A percentile compares a stretch with the other conserved stretches of the same genome.
phyloP scores from a whole-genome alignment of 2,888 invertebrate species.

The Carabus problematicus region DNA sequence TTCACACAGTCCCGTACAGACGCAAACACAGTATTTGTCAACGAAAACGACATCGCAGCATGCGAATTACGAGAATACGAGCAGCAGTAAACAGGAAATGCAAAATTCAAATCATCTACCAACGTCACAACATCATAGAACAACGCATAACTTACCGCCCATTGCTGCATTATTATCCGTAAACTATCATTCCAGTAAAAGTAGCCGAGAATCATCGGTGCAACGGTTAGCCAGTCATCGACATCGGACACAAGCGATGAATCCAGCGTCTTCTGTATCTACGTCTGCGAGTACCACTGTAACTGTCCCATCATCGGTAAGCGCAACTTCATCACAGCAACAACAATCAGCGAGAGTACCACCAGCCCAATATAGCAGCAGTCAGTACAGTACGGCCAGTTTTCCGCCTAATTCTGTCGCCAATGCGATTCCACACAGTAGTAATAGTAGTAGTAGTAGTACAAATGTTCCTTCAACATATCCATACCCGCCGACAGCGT shows the following conservation, averaged over 20 bases:
- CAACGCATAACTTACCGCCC: conserved; percentile 63
- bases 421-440: no score
- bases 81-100: conserved; percentile 5
- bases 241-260: conserved; percentile 19
- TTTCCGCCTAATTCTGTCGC: conserved; percentile 13
- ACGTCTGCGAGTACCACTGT: conserved; percentile 10
- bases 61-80: conserved; percentile 19
- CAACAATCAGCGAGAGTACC: conserved; percentile 36
- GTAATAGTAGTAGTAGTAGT: not conserved
- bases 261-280: conserved; percentile 10
- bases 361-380: conserved; percentile 39
- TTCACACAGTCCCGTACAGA: conserved; percentile 44
- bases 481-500: conserved; percentile 23
- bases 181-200: conserved; percentile 60
- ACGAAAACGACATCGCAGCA: conserved; percentile 11
- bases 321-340: not conserved
- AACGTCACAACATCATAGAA: conserved; percentile 50
- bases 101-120: conserved; percentile 27
- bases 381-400: conserved; percentile 35
- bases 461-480: conserved; percentile 31
- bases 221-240: conserved; percentile 32
- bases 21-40: conserved; percentile 23
- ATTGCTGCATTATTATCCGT: conserved; percentile 61
- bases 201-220: conserved; percentile 51
- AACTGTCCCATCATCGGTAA: not conserved